A percentile compares a stretch with the other conserved stretches of the same genome.
Conservation (phyloP, 2,888 invertebrate genomes). For the Noctua fimbriata region DNA sequence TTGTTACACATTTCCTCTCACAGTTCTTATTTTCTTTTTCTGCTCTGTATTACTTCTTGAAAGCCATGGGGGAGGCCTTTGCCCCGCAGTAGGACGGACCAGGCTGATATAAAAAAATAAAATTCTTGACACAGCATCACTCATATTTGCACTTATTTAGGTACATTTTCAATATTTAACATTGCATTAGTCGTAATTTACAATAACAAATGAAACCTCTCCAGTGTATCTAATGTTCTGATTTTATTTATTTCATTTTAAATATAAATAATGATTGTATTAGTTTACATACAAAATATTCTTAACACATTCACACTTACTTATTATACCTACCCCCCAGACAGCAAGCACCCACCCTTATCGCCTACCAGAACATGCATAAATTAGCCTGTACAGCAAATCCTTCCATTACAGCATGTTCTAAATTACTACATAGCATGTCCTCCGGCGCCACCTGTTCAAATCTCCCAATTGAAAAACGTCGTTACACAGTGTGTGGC, state of each 20-base stretch:
- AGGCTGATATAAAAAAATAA: no score
- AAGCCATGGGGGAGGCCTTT: no score
- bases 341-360: conserved; percentile 16
- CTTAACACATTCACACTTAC: background rate
- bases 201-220: background rate
- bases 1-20: background rate
- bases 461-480: conserved; percentile 63
- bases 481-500: conserved; percentile 49
- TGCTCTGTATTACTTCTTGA: background rate
- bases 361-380: conserved; percentile 18
- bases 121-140: no score
- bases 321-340: background rate
- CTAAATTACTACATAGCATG: conserved; percentile 45
- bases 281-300: background rate
- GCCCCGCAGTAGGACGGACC: no score
- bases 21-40: background rate
- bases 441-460: conserved; percentile 36
- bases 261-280: background rate
- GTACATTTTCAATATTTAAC: background rate
- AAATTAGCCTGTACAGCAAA: conserved; percentile 32
- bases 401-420: conserved; percentile 23
- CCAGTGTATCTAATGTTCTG: background rate
- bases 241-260: background rate
- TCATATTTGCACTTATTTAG: background rate
- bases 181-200: background rate